These are phyloP conservation scores for Haliclona indistincta DNA, from an alignment of 37 sponge, comb jelly and placozoan genomes.

Conservation along the genomic window DNA sequence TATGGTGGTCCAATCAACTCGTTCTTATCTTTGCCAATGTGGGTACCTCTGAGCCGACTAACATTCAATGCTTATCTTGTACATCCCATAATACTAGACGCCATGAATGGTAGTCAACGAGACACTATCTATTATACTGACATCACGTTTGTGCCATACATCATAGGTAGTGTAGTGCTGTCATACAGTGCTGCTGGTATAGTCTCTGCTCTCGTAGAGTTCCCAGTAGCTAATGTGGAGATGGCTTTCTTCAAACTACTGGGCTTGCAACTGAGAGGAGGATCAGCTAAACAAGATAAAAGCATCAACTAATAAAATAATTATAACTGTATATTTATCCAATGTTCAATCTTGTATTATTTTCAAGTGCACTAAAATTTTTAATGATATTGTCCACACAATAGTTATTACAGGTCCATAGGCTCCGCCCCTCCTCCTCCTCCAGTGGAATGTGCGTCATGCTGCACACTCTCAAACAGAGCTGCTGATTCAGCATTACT, in stretches of 20 bases:
- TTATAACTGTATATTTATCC: too few relatives aligned
- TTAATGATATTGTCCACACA: neutral
- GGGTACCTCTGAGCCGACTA: slow-evolving; percentile 72
- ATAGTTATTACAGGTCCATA: slow-evolving; percentile 10
- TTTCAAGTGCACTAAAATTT: neutral
- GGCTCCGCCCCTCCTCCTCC: neutral
- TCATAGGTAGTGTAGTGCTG: slow-evolving; percentile 18
- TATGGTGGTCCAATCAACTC: slow-evolving; percentile 47
- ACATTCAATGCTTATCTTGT: slow-evolving; percentile 66
- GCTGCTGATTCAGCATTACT: slow-evolving; percentile 70
- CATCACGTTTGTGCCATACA: slow-evolving; percentile 10
- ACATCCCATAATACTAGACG: slow-evolving; percentile 50
- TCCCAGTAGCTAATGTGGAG: slow-evolving; percentile 45
- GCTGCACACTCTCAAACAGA: slow-evolving; percentile 79
- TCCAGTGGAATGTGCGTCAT: slow-evolving; percentile 11
- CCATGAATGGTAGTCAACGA: slow-evolving; percentile 15
- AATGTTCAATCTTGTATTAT: too few relatives aligned
- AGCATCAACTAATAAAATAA: too few relatives aligned
- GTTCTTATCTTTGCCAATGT: slow-evolving; percentile 51
- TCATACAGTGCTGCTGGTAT: slow-evolving; percentile 39
- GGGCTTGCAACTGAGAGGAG: too few relatives aligned
- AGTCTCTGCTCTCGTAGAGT: slow-evolving; percentile 34
- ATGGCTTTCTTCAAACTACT: slow-evolving; percentile 18
- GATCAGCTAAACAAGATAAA: too few relatives aligned
- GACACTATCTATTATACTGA: slow-evolving; percentile 14